Base-by-base conservation (phyloP, 2,888 invertebrate genomes). In the Calliphora vomitoria region DNA sequence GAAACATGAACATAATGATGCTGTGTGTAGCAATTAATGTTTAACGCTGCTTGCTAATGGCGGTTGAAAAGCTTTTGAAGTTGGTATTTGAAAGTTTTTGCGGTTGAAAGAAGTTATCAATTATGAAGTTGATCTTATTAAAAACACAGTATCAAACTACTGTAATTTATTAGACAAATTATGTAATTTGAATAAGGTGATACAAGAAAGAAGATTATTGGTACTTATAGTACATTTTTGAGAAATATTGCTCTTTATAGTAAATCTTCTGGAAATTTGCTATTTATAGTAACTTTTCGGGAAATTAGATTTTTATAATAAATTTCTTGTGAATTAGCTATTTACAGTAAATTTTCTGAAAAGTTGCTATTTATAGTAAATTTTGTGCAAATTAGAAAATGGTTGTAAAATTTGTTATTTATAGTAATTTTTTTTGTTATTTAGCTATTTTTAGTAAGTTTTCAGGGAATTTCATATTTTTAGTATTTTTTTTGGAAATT, bases 51-150 rank as follows among this genome's bases (percentile, higher is more conserved):
- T 71, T 71, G 50, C 62, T 71, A 44, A 68, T 76, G 83, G 79
- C 78, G 74, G 75, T 41, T 55, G 53, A 79, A 55, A 53, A 41
- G 15, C 62, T 76, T 86, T 83, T 83, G 83, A 86, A 71, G 79
- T 47, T 20, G 13, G 13, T 53, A 60, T 50, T 68, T 18, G 0
- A 66, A 44, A 82, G 41, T 69, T 20, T 68, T 78, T 79, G 66
- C 50, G 55, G 31, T 71, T 75, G 18, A 74, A 69, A 53, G 78
- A 15, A 68, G 58, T 50, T 68, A 58, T 55, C 55, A 20, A 20
- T 55, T 55, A 5, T 55, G 2, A 66, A 72, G 38, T 11, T 58
- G 68, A 86, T 82, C 72, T 82, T 82, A 66, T 72, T 82, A 78
- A 35, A 35, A 35, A 4, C 4, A 58, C 20, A 55, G 50, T 20